Evolutionary conservation across 2,113 vertebrate species (phyloP).

Genomic region (Pampusana beccarii): DNA sequence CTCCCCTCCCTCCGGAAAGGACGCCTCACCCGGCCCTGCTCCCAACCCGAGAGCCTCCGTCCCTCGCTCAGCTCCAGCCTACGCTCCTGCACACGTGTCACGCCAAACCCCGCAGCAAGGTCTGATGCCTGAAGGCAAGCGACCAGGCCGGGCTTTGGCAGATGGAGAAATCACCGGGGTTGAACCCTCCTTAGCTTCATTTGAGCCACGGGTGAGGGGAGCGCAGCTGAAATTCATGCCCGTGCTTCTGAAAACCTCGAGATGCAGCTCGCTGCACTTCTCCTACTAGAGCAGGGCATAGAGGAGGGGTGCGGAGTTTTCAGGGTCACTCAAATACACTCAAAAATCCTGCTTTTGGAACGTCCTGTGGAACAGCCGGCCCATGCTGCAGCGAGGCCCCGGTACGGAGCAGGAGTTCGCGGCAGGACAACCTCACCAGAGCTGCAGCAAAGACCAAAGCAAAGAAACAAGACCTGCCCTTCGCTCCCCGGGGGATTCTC

Average conservation of each 20-base stretch:
- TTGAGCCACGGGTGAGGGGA: background rate
- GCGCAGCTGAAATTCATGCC: background rate
- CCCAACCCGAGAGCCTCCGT: background rate
- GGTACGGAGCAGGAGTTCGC: background rate
- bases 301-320: background rate
- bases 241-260: background rate
- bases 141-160: background rate
- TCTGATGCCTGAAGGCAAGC: background rate
- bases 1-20: background rate
- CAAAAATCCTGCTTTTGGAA: background rate
- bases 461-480: background rate
- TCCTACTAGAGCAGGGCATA: background rate
- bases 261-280: background rate
- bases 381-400: background rate
- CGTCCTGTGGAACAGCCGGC: background rate
- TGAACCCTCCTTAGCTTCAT: background rate
- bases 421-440: background rate
- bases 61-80: background rate
- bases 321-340: background rate
- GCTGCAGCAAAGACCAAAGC: background rate
- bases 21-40: background rate
- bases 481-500: accelerated
- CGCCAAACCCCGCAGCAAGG: background rate
- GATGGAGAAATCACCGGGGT: background rate
- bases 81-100: background rate